Conservation (phyloP, 2,797 vertebrate genomes). For the Microtus californicus region DNA sequence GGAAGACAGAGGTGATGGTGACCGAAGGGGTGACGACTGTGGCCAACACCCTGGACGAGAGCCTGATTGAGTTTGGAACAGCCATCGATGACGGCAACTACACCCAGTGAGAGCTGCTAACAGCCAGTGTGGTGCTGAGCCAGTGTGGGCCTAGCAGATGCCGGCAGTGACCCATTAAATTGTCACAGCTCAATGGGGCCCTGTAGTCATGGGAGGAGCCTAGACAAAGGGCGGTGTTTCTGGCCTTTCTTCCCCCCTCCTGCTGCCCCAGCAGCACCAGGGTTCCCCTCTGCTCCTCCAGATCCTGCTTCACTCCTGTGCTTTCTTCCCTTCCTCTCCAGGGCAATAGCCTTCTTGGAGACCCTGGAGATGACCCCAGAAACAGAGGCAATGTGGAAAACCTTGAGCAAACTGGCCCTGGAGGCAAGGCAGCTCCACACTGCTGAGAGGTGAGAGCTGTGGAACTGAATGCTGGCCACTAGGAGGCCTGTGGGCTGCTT, state of each 20-base stretch:
- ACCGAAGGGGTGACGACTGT: slow-evolving; percentile 94
- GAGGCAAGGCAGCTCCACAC: slow-evolving; percentile 94
- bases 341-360: slow-evolving; percentile 95
- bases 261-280: neutral
- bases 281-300: neutral
- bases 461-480: neutral
- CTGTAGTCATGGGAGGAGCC: neutral
- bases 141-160: neutral
- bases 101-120: slow-evolving; percentile 86
- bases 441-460: slow-evolving; percentile 92
- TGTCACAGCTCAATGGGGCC: neutral
- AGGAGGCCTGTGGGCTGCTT: neutral
- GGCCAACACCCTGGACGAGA: slow-evolving; percentile 95
- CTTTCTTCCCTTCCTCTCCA: slow-evolving; percentile 80
- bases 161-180: neutral
- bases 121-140: neutral
- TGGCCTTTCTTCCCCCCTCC: neutral
- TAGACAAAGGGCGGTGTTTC: neutral
- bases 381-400: slow-evolving; percentile 99
- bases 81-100: slow-evolving; percentile 96
- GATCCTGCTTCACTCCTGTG: neutral
- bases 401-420: slow-evolving; percentile 93
- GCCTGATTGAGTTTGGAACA: slow-evolving; percentile 97
- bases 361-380: slow-evolving; percentile 96
- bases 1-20: slow-evolving; percentile 96